These are phyloP conservation scores for Lerema accius DNA, from an alignment of 1,140 invertebrate species.

Conservation along the genomic window DNA sequence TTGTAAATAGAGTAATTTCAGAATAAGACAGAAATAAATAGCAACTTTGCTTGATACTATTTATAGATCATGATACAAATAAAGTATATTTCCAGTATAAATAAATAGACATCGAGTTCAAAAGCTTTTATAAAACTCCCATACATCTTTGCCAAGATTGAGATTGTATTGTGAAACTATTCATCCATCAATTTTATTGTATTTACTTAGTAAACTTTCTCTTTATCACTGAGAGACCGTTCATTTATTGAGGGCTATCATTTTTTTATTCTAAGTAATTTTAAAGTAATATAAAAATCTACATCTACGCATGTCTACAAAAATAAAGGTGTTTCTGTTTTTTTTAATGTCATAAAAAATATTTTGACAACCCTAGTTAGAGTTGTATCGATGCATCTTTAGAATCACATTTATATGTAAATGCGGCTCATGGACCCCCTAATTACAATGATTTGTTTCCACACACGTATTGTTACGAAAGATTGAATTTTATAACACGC, in stretches of 20 bases:
- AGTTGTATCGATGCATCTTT: slow-evolving; percentile 27
- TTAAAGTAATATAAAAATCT: too few relatives aligned
- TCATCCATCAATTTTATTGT: slow-evolving; percentile 26
- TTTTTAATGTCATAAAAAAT: too few relatives aligned
- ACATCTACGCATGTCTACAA: too few relatives aligned
- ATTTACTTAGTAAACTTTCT: slow-evolving; percentile 1
- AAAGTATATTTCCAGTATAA: background rate
- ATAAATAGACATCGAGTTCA: background rate
- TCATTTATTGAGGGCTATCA: background rate
- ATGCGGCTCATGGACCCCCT: slow-evolving; percentile 31
- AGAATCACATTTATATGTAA: slow-evolving; percentile 43
- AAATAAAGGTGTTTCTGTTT: too few relatives aligned
- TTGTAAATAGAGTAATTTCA: too few relatives aligned
- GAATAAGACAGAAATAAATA: background rate
- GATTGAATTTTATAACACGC: background rate
- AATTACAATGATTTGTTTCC: slow-evolving; percentile 31
- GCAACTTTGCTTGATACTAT: background rate
- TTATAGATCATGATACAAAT: background rate
- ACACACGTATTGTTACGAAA: slow-evolving; percentile 14
- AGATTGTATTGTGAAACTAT: slow-evolving; percentile 3
- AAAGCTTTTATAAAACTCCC: slow-evolving; percentile 2
- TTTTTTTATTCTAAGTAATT: too few relatives aligned
- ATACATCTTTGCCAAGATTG: slow-evolving; percentile 11
- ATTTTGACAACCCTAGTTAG: slow-evolving; percentile 4
- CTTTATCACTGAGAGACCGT: background rate